Conservation (phyloP, 2,888 invertebrate genomes). For the Cabera pusaria region DNA sequence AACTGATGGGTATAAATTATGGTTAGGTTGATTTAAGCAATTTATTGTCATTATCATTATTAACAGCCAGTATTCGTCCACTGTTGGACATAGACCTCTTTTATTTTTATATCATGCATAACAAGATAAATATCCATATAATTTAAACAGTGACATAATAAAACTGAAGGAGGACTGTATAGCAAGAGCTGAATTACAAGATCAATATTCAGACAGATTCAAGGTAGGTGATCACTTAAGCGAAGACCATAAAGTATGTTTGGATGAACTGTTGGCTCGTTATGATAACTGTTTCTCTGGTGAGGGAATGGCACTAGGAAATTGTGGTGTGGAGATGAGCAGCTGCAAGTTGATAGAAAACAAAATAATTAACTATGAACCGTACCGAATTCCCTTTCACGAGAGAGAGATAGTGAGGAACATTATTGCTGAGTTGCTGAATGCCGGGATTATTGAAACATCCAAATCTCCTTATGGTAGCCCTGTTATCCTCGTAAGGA, state of each 20-base stretch:
- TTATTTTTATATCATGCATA: too few relatives aligned
- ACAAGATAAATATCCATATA: too few relatives aligned
- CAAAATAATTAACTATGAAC: slow-evolving; percentile 17
- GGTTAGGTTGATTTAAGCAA: too few relatives aligned
- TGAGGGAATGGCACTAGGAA: slow-evolving; percentile 15
- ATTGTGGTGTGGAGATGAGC: slow-evolving; percentile 18
- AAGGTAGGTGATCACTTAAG: slow-evolving; percentile 1
- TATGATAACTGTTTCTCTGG: slow-evolving; percentile 20
- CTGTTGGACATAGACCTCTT: too few relatives aligned
- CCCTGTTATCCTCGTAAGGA: slow-evolving; percentile 23
- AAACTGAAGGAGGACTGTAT: slow-evolving; percentile 10
- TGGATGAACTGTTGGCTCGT: slow-evolving; percentile 6
- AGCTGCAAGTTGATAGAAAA: slow-evolving; percentile 14
- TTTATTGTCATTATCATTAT: too few relatives aligned
- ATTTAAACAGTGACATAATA: slow-evolving; percentile 1
- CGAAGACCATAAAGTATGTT: neutral
- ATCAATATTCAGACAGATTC: slow-evolving; percentile 1
- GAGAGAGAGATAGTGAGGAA: slow-evolving; percentile 16
- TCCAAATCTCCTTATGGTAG: slow-evolving; percentile 18
- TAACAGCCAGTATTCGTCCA: too few relatives aligned
- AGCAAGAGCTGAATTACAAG: slow-evolving; percentile 8
- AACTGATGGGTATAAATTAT: too few relatives aligned
- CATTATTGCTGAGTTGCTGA: neutral
- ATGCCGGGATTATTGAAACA: slow-evolving; percentile 1
- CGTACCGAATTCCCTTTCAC: slow-evolving; percentile 18